Base-by-base conservation (phyloP, 2,888 invertebrate genomes). In the Andrena flavipes region DNA sequence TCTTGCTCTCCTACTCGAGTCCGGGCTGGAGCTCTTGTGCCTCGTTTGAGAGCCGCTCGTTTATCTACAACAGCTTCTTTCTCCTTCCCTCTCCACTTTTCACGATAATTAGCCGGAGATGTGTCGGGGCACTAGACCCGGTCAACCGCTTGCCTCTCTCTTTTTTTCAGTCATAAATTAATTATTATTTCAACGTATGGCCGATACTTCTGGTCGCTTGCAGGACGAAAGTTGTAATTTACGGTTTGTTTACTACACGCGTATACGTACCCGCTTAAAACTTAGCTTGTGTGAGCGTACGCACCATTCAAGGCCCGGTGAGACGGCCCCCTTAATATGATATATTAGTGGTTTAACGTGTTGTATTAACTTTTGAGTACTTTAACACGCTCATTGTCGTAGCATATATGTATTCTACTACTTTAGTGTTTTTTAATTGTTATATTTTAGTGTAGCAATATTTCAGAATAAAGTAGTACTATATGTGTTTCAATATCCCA, bases 51-150 rank as follows among this genome's bases (percentile, higher is more conserved):
- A 48, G 67, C 10, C 33, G 49, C 30, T 64, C 67, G 67, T 69
- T 87, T 82, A 80, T 84, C 80, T 84, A 63, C 5, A 33, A 67
- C 23, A 67, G 60, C 42, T 54, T 54, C 20, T 54, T 54, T 56
- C 23, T 54, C 56, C n/a, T 16, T 65, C 62, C 42, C 63, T 48
- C 54, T 68, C 56, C n/a, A 35, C 42, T 7, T n/a, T 20, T 5
- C 23, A 2, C 13, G 30, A 65, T 60, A 67, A 62, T 69, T 59
- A 70, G 20, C 35, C 6, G 10, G 26, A 71, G 54, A 75, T 35
- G 10, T 74, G 35, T 63, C 33, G 35, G 23, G 13, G 54, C 33
- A n/a, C 51, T 76, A 69, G 54, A 62, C 62, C 26, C 48, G 7
- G 10, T 56, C 56, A 56, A 70, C 42, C 29, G 13, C 29, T 29